Conservation (phyloP, 2,888 invertebrate genomes). For the Ceratothoa steindachneri region DNA sequence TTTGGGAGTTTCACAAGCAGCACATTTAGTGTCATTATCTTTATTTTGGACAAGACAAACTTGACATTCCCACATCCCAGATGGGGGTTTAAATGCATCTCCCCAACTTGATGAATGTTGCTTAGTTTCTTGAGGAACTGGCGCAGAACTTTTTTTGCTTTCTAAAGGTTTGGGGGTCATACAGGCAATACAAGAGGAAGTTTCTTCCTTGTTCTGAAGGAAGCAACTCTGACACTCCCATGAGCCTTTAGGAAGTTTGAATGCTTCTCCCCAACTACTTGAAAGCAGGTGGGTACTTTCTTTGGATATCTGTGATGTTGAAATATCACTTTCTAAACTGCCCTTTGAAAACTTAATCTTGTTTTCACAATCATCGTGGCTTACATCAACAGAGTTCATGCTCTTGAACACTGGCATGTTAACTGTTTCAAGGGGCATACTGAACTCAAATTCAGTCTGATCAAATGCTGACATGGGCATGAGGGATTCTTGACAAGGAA, state of each 20-base stretch:
- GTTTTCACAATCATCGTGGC: too few species aligned
- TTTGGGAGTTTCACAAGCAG: conserved; percentile 56
- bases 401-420: too few species aligned
- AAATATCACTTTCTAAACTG: not conserved
- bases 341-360: too few species aligned
- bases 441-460: too few species aligned
- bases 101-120: not conserved
- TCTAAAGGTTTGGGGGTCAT: not conserved
- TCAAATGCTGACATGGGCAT: too few species aligned
- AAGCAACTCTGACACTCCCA: conserved; percentile 3
- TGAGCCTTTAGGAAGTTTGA: not conserved
- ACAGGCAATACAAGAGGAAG: not conserved
- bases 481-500: too few species aligned
- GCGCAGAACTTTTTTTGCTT: not conserved
- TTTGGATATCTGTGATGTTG: not conserved
- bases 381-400: too few species aligned
- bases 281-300: not conserved
- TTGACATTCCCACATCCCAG: conserved; percentile 65
- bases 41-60: conserved; percentile 63
- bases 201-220: not conserved
- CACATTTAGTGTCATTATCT: conserved; percentile 55
- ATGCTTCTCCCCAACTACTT: not conserved
- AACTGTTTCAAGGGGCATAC: too few species aligned
- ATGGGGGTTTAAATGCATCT: conserved; percentile 57
- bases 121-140: not conserved